A percentile compares a stretch with the other conserved stretches of the same genome.
Evolutionary conservation across 2,113 vertebrate genomes (phyloP).

Genomic region (Macquaria ambigua): DNA sequence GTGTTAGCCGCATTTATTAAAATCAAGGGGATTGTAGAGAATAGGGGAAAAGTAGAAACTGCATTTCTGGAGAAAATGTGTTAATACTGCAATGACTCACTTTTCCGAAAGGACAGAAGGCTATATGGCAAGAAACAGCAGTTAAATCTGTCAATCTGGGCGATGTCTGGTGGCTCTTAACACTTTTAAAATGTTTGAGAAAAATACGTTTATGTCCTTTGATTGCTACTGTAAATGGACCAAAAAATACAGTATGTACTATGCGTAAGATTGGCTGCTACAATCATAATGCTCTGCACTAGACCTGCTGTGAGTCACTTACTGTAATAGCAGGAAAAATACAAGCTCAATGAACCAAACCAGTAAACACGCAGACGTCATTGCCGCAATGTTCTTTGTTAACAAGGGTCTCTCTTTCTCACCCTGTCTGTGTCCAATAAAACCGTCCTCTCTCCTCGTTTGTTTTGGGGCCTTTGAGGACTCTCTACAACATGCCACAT

Average conservation of each 20-base stretch:
- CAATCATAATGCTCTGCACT: slow-evolving; percentile 1
- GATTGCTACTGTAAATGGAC: background rate
- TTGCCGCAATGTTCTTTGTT: background rate
- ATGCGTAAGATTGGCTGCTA: background rate
- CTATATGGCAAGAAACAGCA: background rate
- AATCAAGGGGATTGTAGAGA: slow-evolving; percentile 18
- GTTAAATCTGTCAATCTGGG: background rate
- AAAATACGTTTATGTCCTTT: slow-evolving; percentile 27
- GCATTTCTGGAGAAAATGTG: slow-evolving; percentile 1
- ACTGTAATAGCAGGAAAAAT: background rate
- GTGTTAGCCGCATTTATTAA: slow-evolving; percentile 33
- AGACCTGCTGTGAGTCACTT: slow-evolving; percentile 21
- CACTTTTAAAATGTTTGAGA: background rate
- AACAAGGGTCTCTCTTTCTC: background rate
- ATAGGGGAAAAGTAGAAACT: slow-evolving; percentile 14
- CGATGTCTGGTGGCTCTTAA: slow-evolving; percentile 14
- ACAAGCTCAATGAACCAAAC: background rate
- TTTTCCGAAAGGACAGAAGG: slow-evolving; percentile 18
- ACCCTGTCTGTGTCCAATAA: too few relatives aligned
- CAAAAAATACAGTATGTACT: background rate
- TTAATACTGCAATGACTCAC: slow-evolving; percentile 40
- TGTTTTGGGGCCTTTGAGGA: slow-evolving; percentile 1
- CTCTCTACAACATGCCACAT: background rate
- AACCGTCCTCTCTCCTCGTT: background rate
- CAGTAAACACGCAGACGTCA: background rate